Evolutionary conservation across 2,113 vertebrate genomes (phyloP).

Genomic region (Pelvicachromis taeniatus): DNA sequence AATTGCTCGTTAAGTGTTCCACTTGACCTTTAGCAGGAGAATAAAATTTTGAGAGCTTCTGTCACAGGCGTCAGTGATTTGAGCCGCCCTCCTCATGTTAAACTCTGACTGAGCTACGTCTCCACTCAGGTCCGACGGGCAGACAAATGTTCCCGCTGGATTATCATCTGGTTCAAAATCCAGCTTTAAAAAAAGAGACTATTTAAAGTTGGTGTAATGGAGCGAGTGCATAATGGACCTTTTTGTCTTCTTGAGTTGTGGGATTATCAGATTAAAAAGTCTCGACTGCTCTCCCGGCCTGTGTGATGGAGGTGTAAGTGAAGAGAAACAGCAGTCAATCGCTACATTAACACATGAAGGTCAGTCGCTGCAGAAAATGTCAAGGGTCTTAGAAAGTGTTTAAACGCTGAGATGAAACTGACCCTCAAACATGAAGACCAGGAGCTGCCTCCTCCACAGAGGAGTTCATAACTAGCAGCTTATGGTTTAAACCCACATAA

Average conservation of each 20-base stretch:
- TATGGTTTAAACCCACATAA: not conserved
- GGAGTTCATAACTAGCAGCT: fast-evolving
- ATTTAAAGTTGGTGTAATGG: not conserved
- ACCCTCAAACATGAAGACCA: not conserved
- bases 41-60: not conserved
- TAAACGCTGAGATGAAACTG: not conserved
- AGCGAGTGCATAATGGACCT: not conserved
- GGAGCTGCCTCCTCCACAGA: not conserved
- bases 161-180: not conserved
- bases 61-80: not conserved
- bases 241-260: not conserved
- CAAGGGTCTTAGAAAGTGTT: not conserved
- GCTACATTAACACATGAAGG: not conserved
- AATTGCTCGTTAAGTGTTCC: conserved; percentile 49
- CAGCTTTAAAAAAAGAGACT: fast-evolving
- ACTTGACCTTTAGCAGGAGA: conserved; percentile 37
- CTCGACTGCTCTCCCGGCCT: not conserved
- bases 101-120: not conserved
- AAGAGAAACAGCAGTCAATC: not conserved
- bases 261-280: not conserved
- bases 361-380: not conserved
- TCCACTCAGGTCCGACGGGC: not conserved
- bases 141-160: not conserved
- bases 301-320: fast-evolving
- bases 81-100: not conserved